Evolutionary conservation across 2,113 vertebrate species (phyloP).

Genomic region (Lophotis ruficrista): DNA sequence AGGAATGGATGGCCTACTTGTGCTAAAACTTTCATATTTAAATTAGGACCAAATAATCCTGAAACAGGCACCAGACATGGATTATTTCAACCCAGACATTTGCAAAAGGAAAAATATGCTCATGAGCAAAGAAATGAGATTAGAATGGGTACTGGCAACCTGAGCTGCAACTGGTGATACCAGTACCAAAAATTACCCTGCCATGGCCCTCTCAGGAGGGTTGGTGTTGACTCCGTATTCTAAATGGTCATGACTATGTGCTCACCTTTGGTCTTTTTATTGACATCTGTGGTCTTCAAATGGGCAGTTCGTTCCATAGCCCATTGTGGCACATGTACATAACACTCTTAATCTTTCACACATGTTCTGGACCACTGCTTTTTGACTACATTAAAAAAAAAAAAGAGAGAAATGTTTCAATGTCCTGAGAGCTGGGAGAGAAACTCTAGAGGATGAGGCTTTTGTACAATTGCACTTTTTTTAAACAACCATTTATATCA

Average conservation of each 20-base stretch:
- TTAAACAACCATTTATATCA: fast-evolving
- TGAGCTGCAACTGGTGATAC: neutral
- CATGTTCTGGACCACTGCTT: neutral
- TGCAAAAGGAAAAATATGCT: neutral
- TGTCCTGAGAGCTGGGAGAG: neutral
- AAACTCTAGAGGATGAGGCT: neutral
- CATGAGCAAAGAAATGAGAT: neutral
- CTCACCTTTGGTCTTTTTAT: neutral
- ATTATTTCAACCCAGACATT: neutral
- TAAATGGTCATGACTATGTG: neutral
- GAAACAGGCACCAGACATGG: neutral
- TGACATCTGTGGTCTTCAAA: neutral
- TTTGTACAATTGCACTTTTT: neutral
- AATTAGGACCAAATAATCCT: conserved; percentile 16
- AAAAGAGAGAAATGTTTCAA: neutral
- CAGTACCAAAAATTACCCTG: neutral
- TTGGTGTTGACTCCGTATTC: neutral
- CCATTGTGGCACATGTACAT: fast-evolving
- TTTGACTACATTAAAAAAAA: neutral
- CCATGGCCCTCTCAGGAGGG: fast-evolving
- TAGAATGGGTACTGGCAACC: neutral
- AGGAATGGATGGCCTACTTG: neutral
- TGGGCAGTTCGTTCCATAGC: neutral
- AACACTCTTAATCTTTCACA: neutral
- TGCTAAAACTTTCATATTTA: conserved; percentile 10